Base-by-base conservation (phyloP, 2,888 invertebrate genomes). In the Dolichopus griseipennis region DNA sequence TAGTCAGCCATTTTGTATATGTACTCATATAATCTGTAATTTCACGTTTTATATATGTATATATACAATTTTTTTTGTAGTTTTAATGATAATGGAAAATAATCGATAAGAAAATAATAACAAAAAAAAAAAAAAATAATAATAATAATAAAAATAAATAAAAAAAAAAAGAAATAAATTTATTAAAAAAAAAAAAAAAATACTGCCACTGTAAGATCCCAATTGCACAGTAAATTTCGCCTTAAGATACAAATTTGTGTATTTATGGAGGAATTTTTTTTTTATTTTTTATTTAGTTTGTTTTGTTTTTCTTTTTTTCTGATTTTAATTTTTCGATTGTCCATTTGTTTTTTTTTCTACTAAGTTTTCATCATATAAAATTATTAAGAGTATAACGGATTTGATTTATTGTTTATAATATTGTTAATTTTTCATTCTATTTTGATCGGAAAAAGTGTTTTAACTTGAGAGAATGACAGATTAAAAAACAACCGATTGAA, bases 1-100 rank as follows among this genome's bases (percentile, higher is more conserved):
- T 18, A 52, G n/a, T 52, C 52, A n/a, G 52, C 52, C 52, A 52
- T 52, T 52, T 52, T 52, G 52, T 52, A 52, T 52, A n/a, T n/a
- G n/a, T n/a, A 15, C 15, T 18, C 52, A 52, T 52, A 15, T 52
- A 52, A 52, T 52, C n/a, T 52, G n/a, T 52, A 52, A 52, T 52
- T 52, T 52, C 12, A 37, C 12, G 37, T 37, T 37, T 37, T 37
- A 37, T 37, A 7, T 52, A n/a, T 52, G 1, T 52, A 52, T 52
- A n/a, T n/a, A n/a, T n/a, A n/a, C n/a, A n/a, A n/a, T 52, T 18
- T 18, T n/a, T 12, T 52, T 52, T 52, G 37, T 37, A 37, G 37
- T 12, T 12, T 52, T 52, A 52, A 52, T 52, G 52, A 52, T 52
- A 52, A 52, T 52, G 52, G 52, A 52, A 52, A 1, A 52, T 52